phyloP scores from a whole-genome alignment of 2,888 invertebrate genomes.

The Coenonympha arcania region DNA sequence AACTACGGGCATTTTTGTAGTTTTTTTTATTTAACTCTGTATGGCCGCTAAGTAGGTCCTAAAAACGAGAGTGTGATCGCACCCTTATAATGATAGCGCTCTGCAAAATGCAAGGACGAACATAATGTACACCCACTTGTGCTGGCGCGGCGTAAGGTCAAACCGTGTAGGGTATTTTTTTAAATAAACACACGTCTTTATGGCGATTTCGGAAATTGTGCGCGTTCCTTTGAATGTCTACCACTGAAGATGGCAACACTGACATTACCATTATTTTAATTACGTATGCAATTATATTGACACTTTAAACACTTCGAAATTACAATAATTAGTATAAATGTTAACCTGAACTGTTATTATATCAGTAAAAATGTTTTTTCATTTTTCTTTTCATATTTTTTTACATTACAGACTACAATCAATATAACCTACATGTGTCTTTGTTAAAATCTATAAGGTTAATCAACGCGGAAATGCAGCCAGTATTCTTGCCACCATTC shows the following conservation, averaged over 20 bases:
- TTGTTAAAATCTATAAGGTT: no score
- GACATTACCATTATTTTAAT: conserved; percentile 6
- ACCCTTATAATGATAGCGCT: conserved; percentile 29
- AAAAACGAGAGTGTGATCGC: conserved; percentile 22
- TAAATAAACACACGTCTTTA: conserved; percentile 36
- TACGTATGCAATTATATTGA: background rate
- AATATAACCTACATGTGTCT: no score
- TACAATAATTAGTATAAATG: background rate
- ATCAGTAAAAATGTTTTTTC: no score
- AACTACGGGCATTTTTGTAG: no score
- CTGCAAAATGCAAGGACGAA: conserved; percentile 52
- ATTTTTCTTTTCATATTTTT: no score
- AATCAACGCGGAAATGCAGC: no score
- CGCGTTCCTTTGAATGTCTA: conserved; percentile 4
- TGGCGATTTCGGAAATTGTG: conserved; percentile 21
- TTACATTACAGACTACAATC: no score
- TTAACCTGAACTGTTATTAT: background rate
- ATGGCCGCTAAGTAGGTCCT: background rate
- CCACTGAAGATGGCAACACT: conserved; percentile 8
- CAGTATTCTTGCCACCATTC: no score
- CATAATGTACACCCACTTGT: conserved; percentile 44
- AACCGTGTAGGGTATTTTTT: conserved; percentile 7
- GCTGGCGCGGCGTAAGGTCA: conserved; percentile 40
- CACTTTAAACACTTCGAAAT: conserved; percentile 1
- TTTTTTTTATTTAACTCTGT: no score